Evolutionary conservation across 1,140 invertebrate species (phyloP), one percentile per base, ranked within the genome.

Genomic region (Stenopsyche tienmushanensis): DNA sequence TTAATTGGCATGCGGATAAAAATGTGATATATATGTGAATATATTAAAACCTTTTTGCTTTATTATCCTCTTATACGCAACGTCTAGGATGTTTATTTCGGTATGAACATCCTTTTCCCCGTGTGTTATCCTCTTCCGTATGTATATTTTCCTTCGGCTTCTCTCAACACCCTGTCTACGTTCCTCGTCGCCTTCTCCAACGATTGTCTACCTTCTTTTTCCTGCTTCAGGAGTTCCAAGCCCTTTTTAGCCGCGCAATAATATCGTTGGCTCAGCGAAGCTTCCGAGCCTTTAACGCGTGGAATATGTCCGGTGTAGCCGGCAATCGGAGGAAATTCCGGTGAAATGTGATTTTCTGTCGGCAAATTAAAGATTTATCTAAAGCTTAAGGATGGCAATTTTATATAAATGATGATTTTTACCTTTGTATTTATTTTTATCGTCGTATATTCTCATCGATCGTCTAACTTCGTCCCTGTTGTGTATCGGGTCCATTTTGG

Each of bases 271-370:
- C 86, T 88, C 3, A 88, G 74, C 0, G 86, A 87, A 3, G 85
- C 83, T 72, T 88, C 86, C 1, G 82, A 83, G 3, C 84, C 84
- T 68, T 83, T 87, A 3, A 87, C 83, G 41, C 85, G 76, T 18
- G 87, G 88, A 47, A 89, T 88, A 71, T 88, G 87, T 23, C 88
- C 88, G 0, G 88, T 89, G 71, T 89, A 89, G 0, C 87, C 87
- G 1, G 88, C 84, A 62, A 88, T 88, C 21, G 88, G 88, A 18
- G 86, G 88, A 69, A 80, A 83, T 72, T 88, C 86, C 0, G 87
- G 83, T 8, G 87, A 86, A 69, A 88, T 83, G 73, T 84, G 81
- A 73, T 84, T 84, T 67, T 86, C 87, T 88, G 76, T 18, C 2
- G 5, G 15, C 39, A 24, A 41, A 7, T 13, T 25, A 7, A 20